Base-by-base conservation (phyloP, 2,888 invertebrate genomes). In the Bombylius discolor region DNA sequence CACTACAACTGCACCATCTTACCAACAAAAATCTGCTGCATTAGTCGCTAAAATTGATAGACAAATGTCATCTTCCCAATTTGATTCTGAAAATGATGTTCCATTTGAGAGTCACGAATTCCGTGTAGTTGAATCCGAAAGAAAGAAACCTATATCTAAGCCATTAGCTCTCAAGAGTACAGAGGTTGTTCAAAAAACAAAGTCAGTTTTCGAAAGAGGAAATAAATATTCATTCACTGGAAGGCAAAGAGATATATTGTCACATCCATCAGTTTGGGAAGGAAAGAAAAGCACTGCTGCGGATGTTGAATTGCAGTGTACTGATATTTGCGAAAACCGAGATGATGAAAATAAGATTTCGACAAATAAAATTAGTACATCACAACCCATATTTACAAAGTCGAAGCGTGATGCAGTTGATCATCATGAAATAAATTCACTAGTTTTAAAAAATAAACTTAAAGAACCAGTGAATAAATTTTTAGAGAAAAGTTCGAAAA, bases 131-230 rank as follows among this genome's bases (percentile, higher is more conserved):
- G 33, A 60, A 57, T 6, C 65, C 4, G 62, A 56, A 49, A 58
- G 59, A 56, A 42, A 42, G 11, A 4, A 6, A 8, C 36, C 36
- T 8, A 11, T 9, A 47, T 8, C 51, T 5, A 55, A 60, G n/a
- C 59, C 61, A 9, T 5, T 7, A 11, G 71, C 74, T 31, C 64
- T 81, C 34, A 76, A 79, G 51, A 81, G 79, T 62, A 81, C 79
- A 49, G 83, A 83, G 62, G 81, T 81, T n/a, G 82, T 85, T 1
- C 79, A 81, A 52, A 81, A 82, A 70, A 85, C 86, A 1, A 85
- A 84, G 69, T 82, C 81, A 47, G 68, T 85, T 45, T 85, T 85
- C 70, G 85, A 86, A 73, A 67, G 59, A 39, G 74, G 76, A 9
- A 42, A 32, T 4, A 46, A 49, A 13, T 39, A 48, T 61, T 64